Percentiles rank a stretch among this genome's conserved stretches.
Evolutionary conservation across 2,113 vertebrate species (phyloP).

Genomic region (Takifugu flavidus): DNA sequence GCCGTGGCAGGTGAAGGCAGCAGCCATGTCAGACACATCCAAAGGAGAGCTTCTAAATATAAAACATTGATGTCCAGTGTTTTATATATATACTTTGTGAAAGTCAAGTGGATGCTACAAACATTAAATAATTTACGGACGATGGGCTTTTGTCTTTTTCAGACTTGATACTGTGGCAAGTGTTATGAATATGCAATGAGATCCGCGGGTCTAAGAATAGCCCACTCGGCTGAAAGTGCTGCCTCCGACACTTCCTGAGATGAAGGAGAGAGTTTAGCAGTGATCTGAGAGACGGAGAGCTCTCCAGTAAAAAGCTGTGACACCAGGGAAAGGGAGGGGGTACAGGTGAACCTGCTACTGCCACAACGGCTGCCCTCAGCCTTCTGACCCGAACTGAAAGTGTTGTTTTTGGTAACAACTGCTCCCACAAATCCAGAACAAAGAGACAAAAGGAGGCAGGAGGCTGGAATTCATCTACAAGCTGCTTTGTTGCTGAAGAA

Average conservation of each 20-base stretch:
- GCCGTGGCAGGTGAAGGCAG: slow-evolving; percentile 5
- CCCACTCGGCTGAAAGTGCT: slow-evolving; percentile 53
- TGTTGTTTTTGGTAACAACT: too few species aligned
- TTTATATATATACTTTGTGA: neutral
- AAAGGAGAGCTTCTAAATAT: slow-evolving; percentile 16
- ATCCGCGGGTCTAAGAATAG: slow-evolving; percentile 51
- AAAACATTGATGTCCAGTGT: slow-evolving; percentile 12
- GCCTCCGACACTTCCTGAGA: slow-evolving; percentile 66
- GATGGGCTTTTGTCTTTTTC: slow-evolving; percentile 25
- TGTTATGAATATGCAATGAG: slow-evolving; percentile 68
- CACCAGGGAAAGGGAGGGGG: too few species aligned
- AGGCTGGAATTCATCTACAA: too few species aligned
- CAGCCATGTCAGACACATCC: slow-evolving; percentile 11
- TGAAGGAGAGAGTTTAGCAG: slow-evolving; percentile 61
- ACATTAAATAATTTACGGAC: slow-evolving; percentile 40
- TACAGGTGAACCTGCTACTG: too few species aligned
- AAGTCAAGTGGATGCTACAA: slow-evolving; percentile 13
- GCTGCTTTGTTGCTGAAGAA: too few species aligned
- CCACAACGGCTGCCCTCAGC: too few species aligned
- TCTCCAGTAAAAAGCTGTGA: slow-evolving; percentile 46
- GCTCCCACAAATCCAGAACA: too few species aligned
- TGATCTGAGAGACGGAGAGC: slow-evolving; percentile 57
- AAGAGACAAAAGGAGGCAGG: too few species aligned
- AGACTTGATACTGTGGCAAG: slow-evolving; percentile 35
- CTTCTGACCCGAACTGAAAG: too few species aligned